Evolutionary conservation across 2,113 vertebrate species (phyloP), one percentile per base, ranked within the genome.

Genomic region (Seriola aureovittata): DNA sequence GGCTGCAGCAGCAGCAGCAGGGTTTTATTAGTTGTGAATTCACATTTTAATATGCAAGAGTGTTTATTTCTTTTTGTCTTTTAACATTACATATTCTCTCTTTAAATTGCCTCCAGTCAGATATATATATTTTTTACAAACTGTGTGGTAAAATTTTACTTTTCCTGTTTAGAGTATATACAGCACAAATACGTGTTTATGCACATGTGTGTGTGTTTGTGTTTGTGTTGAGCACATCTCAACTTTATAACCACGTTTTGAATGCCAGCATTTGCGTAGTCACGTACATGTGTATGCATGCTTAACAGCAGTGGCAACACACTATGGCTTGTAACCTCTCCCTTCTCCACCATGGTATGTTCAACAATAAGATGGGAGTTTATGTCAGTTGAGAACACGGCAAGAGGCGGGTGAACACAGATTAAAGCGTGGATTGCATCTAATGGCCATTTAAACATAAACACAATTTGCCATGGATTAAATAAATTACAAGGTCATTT

Each of bases 241-340:
- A 21, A 66, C 23, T 79, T 80, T 59, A 80, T 64, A 40, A 70
- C 19, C 52, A 17, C 36, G 10, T 23, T 80, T 71, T 46, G 70
- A 32, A 70, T 73, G 62, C 48, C 48, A 78, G 63, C 12, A 16
- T 57, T 54, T 67, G 23, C 50, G 44, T 40, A 21, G 46, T 38
- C 44, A 54, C 52, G 14, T 60, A 12, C 82, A 67, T 69, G 70
- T 79, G 70, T n/a, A 57, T 64, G 32, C 63, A 55, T 68, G 60
- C 60, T n/a, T 6, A 75, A 34, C 17, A 62, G 38, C 68, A 57
- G 38, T 55, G n/a, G 42, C 60, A 36, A 4, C 38, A 69, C 55
- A 50, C 38, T 54, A 42, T 23, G 3, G 50, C 12, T 44, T 76
- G n/a, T 36, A 29, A 54, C 19, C 23, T 3, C 9, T 54, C 25